Evolutionary conservation across 2,797 vertebrate genomes (phyloP), one percentile per base, ranked within the genome.

Genomic region (Gobionotothen gibberifrons): DNA sequence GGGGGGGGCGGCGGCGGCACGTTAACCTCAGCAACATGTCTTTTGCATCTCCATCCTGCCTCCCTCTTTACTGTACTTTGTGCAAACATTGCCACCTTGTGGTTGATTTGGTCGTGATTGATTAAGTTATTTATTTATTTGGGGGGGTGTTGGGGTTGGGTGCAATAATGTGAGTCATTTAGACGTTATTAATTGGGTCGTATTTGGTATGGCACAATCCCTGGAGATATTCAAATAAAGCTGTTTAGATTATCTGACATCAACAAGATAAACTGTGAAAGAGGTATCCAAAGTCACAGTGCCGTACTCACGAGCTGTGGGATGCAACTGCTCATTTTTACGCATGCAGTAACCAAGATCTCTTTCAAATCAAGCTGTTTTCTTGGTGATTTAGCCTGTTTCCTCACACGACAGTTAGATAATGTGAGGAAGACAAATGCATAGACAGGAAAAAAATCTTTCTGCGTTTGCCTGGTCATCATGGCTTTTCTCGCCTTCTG

Each of bases 31-130:
- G 89, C 85, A 81, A 77, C 85, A 84, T 90, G 83, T 81, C 78
- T 90, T 85, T 81, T 85, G 82, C 72, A 69, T 86, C 77, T 67
- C 66, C 66, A 70, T 62, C 69, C 85, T 91, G 91, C 90, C 94
- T 95, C 87, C 90, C 93, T 94, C 94, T 94, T 80, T 74, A 91
- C 91, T 90, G 89, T 93, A 93, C 83, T 93, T 96, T 94, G 96
- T 96, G 96, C 94, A 96, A 96, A 96, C 96, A 99, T 96, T 96
- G 97, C 98, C 98, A 97, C 96, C 97, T 96, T 94, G 97, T 96
- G 98, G 98, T 89, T 78, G 75, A 68, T 90, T 62, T 49, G 3
- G 66, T 72, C 36, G 14, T 73, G 72, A 76, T 87, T 77, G 81
- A 76, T 86, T 82, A 80, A 63, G 86, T 84, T 78, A 79, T 89